phyloP scores from a whole-genome alignment of 2,113 vertebrate species.

The Seriola rivoliana region DNA sequence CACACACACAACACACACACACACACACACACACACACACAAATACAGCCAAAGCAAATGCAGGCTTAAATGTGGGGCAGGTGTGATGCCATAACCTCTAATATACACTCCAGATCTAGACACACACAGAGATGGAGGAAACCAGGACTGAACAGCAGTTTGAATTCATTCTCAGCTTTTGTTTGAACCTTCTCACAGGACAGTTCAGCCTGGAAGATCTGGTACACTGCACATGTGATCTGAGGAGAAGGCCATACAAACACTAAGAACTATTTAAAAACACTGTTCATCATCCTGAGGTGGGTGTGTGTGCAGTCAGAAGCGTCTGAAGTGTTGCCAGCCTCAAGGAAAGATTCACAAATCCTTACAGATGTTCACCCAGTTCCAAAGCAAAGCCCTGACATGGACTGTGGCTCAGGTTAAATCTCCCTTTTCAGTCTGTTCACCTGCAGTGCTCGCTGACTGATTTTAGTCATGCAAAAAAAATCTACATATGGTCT shows the following conservation, averaged over 20 bases:
- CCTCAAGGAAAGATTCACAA: conserved; percentile 7
- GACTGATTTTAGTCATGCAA: background rate
- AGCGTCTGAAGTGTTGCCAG: background rate
- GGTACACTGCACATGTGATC: too few relatives aligned
- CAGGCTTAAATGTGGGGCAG: conserved; percentile 25
- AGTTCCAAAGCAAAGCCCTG: conserved; percentile 20
- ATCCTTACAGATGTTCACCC: conserved; percentile 35
- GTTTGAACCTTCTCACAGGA: conserved; percentile 6
- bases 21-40: conserved; percentile 26
- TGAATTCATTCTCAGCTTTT: conserved; percentile 15
- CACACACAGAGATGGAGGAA: background rate
- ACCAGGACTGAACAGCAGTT: conserved; percentile 8
- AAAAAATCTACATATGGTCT: background rate
- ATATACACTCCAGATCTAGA: conserved; percentile 4
- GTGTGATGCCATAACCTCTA: conserved; percentile 17
- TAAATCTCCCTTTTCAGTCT: background rate
- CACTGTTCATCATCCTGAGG: conserved; percentile 11
- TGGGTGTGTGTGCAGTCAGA: background rate
- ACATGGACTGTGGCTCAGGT: background rate
- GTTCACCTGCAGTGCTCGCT: background rate
- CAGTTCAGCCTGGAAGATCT: too few relatives aligned
- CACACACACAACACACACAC: background rate
- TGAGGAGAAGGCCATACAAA: background rate
- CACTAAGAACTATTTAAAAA: background rate
- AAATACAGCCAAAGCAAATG: conserved; percentile 16